phyloP scores from a whole-genome alignment of 2,888 invertebrate species.

The Sthenelais limicola region DNA sequence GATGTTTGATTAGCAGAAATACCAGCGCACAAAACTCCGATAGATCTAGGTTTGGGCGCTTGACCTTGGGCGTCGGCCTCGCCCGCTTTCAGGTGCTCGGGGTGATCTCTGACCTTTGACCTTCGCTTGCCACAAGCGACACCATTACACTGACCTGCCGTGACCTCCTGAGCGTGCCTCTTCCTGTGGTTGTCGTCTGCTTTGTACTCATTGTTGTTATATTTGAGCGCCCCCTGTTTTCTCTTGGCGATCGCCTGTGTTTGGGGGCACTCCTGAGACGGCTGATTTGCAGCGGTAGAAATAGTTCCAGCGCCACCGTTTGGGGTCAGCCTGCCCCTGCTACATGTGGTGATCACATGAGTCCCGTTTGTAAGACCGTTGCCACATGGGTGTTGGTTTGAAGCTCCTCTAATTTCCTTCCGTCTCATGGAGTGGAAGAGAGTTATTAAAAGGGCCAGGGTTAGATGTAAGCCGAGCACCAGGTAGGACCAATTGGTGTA shows the following conservation, averaged over 20 bases:
- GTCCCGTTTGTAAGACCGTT: too few relatives aligned
- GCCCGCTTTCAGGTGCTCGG: background rate
- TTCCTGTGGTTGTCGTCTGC: background rate
- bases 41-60: conserved; percentile 5
- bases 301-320: too few relatives aligned
- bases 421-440: conserved; percentile 7
- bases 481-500: conserved; percentile 40
- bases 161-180: background rate
- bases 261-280: too few relatives aligned
- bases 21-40: conserved; percentile 12
- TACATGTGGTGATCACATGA: conserved; percentile 34
- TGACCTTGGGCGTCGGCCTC: background rate
- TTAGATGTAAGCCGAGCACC: conserved; percentile 37
- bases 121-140: conserved; percentile 10
- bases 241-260: conserved; percentile 2
- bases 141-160: background rate
- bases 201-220: conserved; percentile 31
- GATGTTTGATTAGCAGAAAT: too few relatives aligned
- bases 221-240: conserved; percentile 3
- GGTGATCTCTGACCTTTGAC: conserved; percentile 14
- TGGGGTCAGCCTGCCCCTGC: too few relatives aligned
- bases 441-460: conserved; percentile 32
- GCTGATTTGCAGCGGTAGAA: too few relatives aligned
- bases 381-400: too few relatives aligned
- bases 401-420: too few relatives aligned